Evolutionary conservation across 2,113 vertebrate species (phyloP).

Genomic region (Scomber scombrus): DNA sequence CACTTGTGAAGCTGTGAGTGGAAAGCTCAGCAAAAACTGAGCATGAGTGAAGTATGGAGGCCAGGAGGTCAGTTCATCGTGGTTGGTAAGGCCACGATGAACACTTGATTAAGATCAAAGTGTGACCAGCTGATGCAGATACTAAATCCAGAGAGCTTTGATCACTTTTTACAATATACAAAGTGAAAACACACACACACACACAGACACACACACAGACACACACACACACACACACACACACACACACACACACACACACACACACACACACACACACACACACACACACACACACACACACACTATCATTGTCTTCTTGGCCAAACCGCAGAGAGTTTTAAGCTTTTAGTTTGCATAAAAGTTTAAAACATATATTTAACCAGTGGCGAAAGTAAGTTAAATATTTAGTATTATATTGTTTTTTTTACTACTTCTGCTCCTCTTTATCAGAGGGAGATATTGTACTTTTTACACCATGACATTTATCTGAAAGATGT

Average conservation of each 20-base stretch:
- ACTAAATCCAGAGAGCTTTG: neutral
- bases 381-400: no score
- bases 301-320: no score
- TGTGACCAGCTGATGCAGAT: neutral
- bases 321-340: no score
- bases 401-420: no score
- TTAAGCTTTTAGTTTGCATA: no score
- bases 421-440: neutral
- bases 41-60: constrained; percentile 1
- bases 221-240: neutral
- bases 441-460: neutral
- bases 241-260: neutral
- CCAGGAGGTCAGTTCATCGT: neutral
- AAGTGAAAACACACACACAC: neutral
- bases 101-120: constrained; percentile 44
- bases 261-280: neutral
- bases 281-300: neutral
- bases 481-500: neutral
- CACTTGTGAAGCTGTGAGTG: constrained; percentile 5
- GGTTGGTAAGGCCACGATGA: neutral
- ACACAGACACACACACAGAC: neutral
- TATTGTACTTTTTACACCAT: neutral
- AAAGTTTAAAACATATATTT: no score
- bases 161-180: neutral
- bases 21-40: constrained; percentile 44